phyloP scores from a whole-genome alignment of 2,797 vertebrate species.

The Clarias laeviceps region DNA sequence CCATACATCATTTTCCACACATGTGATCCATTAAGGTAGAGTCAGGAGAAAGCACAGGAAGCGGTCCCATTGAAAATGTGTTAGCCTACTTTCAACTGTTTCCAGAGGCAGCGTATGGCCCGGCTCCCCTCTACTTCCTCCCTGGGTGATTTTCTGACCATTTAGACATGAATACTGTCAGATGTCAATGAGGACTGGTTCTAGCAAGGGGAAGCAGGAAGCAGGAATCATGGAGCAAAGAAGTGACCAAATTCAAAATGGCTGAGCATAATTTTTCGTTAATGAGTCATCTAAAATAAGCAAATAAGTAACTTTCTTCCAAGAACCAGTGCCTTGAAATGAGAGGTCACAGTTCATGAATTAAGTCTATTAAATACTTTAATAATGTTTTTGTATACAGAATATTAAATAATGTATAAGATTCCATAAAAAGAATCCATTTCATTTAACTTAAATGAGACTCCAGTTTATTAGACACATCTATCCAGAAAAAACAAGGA shows the following conservation, averaged over 20 bases:
- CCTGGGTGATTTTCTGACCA: slow-evolving; percentile 47
- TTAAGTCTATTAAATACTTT: not conserved
- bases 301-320: not conserved
- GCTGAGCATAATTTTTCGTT: not conserved
- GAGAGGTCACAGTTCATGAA: not conserved
- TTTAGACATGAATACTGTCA: slow-evolving; percentile 50
- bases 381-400: not conserved
- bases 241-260: not conserved
- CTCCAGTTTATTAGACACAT: not conserved
- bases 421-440: not conserved
- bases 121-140: slow-evolving; percentile 47
- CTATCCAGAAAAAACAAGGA: not conserved
- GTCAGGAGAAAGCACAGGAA: slow-evolving; percentile 72
- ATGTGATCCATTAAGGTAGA: slow-evolving; percentile 76
- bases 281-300: not conserved
- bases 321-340: not conserved
- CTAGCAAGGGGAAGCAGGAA: slow-evolving; percentile 10
- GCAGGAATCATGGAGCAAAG: slow-evolving; percentile 25
- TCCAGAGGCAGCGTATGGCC: slow-evolving; percentile 60
- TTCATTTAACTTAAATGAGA: not conserved
- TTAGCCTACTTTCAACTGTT: slow-evolving; percentile 67
- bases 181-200: slow-evolving; percentile 36
- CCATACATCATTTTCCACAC: slow-evolving; percentile 66
- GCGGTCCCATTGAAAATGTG: slow-evolving; percentile 63
- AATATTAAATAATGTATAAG: not conserved